These are phyloP conservation scores for Cinclus cinclus DNA, from an alignment of 2,113 vertebrate genomes.

Conservation along the genomic window DNA sequence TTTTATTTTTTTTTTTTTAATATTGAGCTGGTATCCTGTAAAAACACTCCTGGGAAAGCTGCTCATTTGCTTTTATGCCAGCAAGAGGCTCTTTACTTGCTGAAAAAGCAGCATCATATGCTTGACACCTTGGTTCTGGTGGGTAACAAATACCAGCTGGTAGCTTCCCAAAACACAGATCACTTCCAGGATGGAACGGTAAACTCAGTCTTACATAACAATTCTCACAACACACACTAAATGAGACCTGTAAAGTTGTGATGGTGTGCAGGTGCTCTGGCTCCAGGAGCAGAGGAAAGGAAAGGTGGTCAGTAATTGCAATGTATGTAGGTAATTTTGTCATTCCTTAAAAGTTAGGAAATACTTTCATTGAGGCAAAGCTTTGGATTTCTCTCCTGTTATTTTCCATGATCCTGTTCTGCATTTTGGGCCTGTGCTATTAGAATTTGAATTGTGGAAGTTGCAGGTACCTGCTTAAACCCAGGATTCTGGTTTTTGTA, in stretches of 20 bases:
- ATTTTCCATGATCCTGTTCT: not conserved
- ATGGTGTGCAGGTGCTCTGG: not conserved
- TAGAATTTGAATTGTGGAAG: not conserved
- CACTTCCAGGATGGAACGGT: not conserved
- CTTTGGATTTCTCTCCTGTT: not conserved
- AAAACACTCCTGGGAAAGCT: conserved; percentile 34
- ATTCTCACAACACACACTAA: not conserved
- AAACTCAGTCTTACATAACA: not conserved
- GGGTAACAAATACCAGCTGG: not conserved
- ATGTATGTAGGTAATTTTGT: not conserved
- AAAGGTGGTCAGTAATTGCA: not conserved
- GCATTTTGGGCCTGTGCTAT: not conserved
- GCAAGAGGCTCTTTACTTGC: not conserved
- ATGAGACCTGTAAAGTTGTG: not conserved
- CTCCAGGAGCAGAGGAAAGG: not conserved
- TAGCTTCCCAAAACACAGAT: not conserved
- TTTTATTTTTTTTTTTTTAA: conserved; percentile 29
- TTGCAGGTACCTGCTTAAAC: not conserved
- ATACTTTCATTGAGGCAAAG: not conserved
- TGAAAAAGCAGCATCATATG: not conserved
- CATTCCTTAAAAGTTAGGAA: not conserved
- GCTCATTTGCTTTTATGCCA: not conserved
- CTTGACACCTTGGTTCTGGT: conserved; percentile 23
- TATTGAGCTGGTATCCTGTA: conserved; percentile 47
- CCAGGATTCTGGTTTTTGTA: not conserved